These are phyloP conservation scores for Hirtodrosophila cameraria DNA, from an alignment of 2,888 invertebrate genomes.

Conservation along the genomic window DNA sequence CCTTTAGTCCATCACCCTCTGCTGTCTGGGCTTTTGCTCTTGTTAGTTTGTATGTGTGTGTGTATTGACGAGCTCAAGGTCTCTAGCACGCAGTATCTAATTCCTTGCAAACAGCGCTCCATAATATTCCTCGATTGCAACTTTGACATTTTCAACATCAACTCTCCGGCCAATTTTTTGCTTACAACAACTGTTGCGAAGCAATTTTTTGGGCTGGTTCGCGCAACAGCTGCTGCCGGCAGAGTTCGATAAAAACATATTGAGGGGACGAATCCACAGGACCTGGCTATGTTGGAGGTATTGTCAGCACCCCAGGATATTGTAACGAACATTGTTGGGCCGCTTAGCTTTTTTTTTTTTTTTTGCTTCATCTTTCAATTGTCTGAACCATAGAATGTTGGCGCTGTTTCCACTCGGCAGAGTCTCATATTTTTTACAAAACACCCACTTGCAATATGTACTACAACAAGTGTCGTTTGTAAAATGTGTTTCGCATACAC, in stretches of 20 bases:
- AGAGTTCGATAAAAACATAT: constrained; percentile 73
- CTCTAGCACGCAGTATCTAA: constrained; percentile 28
- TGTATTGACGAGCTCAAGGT: constrained; percentile 8
- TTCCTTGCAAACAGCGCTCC: constrained; percentile 40
- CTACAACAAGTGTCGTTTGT: neutral
- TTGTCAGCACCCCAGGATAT: constrained; percentile 29
- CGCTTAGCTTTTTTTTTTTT: constrained; percentile 9
- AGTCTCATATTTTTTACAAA: neutral
- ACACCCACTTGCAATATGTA: constrained; percentile 7
- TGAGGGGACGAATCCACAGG: constrained; percentile 47
- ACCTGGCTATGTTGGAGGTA: constrained; percentile 17
- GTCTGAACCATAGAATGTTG: neutral
- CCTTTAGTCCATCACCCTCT: constrained; percentile 14
- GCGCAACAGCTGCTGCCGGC: constrained; percentile 65
- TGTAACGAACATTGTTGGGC: constrained; percentile 26
- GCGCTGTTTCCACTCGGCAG: neutral
- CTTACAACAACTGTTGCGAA: constrained; percentile 68
- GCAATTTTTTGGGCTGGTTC: constrained; percentile 33
- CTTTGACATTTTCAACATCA: constrained; percentile 69
- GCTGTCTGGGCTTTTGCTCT: neutral
- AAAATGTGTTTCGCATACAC: neutral
- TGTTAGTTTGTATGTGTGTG: neutral
- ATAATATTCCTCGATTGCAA: constrained; percentile 46
- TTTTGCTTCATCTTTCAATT: constrained; percentile 20
- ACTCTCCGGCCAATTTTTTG: constrained; percentile 69